Percentiles rank a stretch among this genome's conserved stretches.
These are phyloP conservation scores for Lycophotia porphyrea DNA, from an alignment of 2,888 invertebrate genomes.

Conservation along the genomic window DNA sequence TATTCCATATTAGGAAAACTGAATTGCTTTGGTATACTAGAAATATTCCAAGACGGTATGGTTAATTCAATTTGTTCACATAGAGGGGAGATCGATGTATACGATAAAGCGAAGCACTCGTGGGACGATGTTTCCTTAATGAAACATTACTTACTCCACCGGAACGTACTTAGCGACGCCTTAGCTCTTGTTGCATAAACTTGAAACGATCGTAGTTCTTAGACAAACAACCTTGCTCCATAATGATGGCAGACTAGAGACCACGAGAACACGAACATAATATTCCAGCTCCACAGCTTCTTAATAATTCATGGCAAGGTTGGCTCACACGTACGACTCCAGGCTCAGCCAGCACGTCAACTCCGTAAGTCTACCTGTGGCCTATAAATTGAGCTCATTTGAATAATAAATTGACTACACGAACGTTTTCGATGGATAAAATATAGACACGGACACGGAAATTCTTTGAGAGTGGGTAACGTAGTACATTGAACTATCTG, in stretches of 20 bases:
- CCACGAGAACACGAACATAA: slow-evolving; percentile 72
- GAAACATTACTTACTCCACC: slow-evolving; percentile 56
- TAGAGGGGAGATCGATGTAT: slow-evolving; percentile 28
- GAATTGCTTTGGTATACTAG: slow-evolving; percentile 23
- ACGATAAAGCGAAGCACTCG: slow-evolving; percentile 24
- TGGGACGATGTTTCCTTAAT: slow-evolving; percentile 46
- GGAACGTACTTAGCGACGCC: slow-evolving; percentile 48
- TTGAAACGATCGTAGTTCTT: slow-evolving; percentile 34
- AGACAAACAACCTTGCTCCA: slow-evolving; percentile 56
- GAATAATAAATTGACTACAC: slow-evolving; percentile 66
- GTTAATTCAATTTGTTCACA: slow-evolving; percentile 28
- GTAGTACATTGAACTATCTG: slow-evolving; percentile 33
- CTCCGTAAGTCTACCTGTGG: slow-evolving; percentile 54
- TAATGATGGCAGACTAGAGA: slow-evolving; percentile 54
- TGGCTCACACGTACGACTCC: slow-evolving; percentile 65
- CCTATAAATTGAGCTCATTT: slow-evolving; percentile 69
- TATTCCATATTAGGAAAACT: slow-evolving; percentile 38
- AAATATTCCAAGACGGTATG: slow-evolving; percentile 22
- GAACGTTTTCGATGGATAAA: slow-evolving; percentile 46
- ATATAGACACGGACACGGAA: slow-evolving; percentile 32
- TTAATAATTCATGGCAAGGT: slow-evolving; percentile 76
- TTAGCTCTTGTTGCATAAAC: slow-evolving; percentile 54
- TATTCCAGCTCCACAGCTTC: slow-evolving; percentile 72
- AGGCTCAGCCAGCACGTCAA: slow-evolving; percentile 66
- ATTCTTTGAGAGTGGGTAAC: slow-evolving; percentile 44